These are phyloP conservation scores for Xiphophorus maculatus DNA, from an alignment of 2,113 vertebrate species.

Conservation along the genomic window DNA sequence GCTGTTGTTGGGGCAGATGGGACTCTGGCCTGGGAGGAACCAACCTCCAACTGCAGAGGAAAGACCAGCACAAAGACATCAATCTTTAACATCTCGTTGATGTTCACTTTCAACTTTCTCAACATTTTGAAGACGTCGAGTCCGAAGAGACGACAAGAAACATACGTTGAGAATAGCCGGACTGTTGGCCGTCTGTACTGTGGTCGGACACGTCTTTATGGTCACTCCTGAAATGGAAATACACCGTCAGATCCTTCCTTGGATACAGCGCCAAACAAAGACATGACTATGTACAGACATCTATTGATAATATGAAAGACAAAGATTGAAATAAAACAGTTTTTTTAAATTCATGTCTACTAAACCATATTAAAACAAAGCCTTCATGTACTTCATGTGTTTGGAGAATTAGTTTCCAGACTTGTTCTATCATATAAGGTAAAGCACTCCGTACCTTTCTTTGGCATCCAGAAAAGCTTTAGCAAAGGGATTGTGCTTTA, in stretches of 20 bases:
- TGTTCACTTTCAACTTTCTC: not conserved
- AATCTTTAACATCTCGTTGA: too few species aligned
- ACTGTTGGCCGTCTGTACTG: slow-evolving; percentile 76
- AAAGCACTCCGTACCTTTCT: slow-evolving; percentile 71
- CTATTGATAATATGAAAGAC: too few species aligned
- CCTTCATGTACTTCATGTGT: too few species aligned
- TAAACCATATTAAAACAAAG: too few species aligned
- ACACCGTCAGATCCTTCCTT: not conserved
- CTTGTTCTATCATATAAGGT: not conserved
- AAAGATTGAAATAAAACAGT: too few species aligned
- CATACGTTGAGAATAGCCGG: slow-evolving; percentile 82
- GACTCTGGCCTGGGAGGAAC: slow-evolving; percentile 81
- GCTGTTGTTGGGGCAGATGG: slow-evolving; percentile 83
- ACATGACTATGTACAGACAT: not conserved
- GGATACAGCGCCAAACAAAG: too few species aligned
- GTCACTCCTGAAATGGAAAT: slow-evolving; percentile 75
- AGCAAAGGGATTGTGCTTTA: slow-evolving; percentile 85
- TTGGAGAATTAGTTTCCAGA: too few species aligned
- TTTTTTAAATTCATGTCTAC: too few species aligned
- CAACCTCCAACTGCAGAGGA: slow-evolving; percentile 79
- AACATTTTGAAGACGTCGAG: not conserved
- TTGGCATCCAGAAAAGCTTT: slow-evolving; percentile 85
- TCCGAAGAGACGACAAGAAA: not conserved
- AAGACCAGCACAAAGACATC: too few species aligned
- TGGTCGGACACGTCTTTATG: slow-evolving; percentile 81